Percentiles rank a stretch among this genome's conserved stretches.
Conservation (phyloP, 2,113 vertebrate genomes). For the Trogon surrucura region DNA sequence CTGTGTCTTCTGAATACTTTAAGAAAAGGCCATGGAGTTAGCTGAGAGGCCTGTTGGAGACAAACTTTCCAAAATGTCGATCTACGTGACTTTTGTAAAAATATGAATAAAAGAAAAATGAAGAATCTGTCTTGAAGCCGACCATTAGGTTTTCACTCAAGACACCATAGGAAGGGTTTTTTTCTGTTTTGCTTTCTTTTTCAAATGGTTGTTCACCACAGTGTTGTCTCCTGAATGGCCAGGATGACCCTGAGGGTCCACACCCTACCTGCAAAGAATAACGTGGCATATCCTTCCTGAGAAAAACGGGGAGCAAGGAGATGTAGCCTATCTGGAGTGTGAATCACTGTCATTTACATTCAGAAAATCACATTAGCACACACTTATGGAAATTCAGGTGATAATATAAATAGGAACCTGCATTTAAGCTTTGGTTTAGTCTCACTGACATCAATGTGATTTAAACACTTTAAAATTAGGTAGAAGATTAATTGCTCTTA, state of each 20-base stretch:
- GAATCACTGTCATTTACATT: neutral
- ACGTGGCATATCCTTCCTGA: neutral
- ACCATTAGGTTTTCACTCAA: neutral
- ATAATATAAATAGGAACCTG: neutral
- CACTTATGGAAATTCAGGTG: neutral
- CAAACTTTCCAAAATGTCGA: neutral
- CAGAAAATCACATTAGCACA: neutral
- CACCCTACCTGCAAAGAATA: neutral
- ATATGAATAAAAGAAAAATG: neutral
- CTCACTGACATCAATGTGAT: neutral
- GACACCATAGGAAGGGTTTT: neutral
- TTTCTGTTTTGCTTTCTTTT: neutral
- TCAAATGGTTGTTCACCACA: neutral
- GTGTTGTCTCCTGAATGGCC: neutral
- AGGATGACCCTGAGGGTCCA: neutral
- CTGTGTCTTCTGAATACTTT: neutral
- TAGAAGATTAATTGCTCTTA: neutral
- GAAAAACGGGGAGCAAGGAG: neutral
- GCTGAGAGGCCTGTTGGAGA: rapidly evolving
- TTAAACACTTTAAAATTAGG: neutral
- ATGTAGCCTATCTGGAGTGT: neutral
- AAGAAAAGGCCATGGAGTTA: neutral
- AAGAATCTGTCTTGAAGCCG: neutral
- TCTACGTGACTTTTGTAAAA: neutral
- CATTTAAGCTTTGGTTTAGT: neutral